Percentiles rank a stretch among this genome's conserved stretches.
These are phyloP conservation scores for Nothoprocta perdicaria DNA, from an alignment of 2,113 vertebrate species.

Conservation along the genomic window DNA sequence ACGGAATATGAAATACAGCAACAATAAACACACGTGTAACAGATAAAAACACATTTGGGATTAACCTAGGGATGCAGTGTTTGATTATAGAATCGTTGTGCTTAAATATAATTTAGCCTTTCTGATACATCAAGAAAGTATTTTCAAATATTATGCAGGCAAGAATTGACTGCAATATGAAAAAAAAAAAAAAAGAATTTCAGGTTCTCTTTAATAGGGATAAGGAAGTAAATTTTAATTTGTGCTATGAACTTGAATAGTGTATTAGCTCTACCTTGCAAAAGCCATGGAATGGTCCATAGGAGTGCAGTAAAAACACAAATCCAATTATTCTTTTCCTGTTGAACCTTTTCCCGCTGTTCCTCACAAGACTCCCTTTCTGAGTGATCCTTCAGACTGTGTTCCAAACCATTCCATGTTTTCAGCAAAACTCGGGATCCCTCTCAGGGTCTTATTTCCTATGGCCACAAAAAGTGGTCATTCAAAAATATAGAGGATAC, in stretches of 20 bases:
- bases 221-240: neutral
- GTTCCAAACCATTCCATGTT: neutral
- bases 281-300: neutral
- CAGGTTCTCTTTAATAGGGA: neutral
- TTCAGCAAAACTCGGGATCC: neutral
- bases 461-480: neutral
- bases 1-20: slow-evolving; percentile 15
- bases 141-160: neutral
- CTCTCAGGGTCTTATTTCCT: neutral
- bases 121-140: neutral
- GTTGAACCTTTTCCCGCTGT: neutral
- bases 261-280: neutral
- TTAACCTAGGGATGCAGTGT: neutral
- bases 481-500: neutral
- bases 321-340: neutral
- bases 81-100: neutral
- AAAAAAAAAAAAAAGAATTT: neutral
- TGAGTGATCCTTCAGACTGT: neutral
- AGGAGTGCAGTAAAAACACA: neutral
- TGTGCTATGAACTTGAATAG: neutral
- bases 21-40: neutral
- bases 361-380: neutral
- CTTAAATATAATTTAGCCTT: neutral
- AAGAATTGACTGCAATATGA: neutral
- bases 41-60: neutral